Conservation (phyloP, 2,797 vertebrate species). For the Gephyroberyx darwinii region DNA sequence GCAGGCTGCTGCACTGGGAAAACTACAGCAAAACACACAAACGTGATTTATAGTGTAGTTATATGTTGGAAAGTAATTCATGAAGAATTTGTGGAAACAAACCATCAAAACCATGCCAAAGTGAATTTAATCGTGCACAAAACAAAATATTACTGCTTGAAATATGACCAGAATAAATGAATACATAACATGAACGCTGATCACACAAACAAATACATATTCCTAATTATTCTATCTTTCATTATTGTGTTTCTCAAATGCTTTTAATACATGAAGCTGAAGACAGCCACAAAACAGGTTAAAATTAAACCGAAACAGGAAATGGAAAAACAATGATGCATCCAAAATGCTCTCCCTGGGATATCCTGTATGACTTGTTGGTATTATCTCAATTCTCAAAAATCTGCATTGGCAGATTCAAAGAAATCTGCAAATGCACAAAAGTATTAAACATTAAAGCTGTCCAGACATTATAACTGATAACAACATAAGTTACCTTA, state of each 20-base stretch:
- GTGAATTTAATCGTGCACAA: constrained; percentile 30
- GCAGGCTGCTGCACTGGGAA: constrained; percentile 67
- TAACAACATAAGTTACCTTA: too few relatives aligned
- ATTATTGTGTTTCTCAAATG: not conserved
- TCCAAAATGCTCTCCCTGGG: not conserved
- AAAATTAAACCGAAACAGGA: not conserved
- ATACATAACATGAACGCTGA: too few relatives aligned
- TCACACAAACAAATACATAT: too few relatives aligned
- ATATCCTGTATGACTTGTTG: not conserved
- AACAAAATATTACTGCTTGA: constrained; percentile 1
- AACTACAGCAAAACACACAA: constrained; percentile 54
- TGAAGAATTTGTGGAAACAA: not conserved
- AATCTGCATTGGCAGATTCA: not conserved
- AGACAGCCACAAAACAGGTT: not conserved
- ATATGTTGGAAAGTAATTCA: not conserved
- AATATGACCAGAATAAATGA: not conserved
- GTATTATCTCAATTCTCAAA: not conserved
- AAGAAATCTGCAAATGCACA: constrained; percentile 23
- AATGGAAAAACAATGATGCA: not conserved
- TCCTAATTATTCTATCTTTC: not conserved
- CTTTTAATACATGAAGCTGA: not conserved
- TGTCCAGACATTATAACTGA: not conserved
- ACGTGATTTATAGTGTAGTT: not conserved
- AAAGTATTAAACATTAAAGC: not conserved
- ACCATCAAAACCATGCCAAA: constrained; percentile 10